A percentile compares a stretch with the other conserved stretches of the same genome.
Conservation (phyloP, 2,797 vertebrate species). For the Danio choprae region DNA sequence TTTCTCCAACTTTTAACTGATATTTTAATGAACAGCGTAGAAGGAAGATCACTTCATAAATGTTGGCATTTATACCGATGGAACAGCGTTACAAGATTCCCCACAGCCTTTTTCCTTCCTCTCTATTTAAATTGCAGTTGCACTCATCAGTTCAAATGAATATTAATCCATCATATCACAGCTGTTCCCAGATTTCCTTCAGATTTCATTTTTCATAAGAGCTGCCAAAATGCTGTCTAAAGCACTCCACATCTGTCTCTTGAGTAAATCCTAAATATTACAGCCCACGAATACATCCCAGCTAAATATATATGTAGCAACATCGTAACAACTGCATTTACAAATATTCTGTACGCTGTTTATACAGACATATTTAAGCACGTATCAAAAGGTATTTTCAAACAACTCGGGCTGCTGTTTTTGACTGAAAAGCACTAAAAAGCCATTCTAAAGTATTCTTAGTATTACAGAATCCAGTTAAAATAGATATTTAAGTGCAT, state of each 20-base stretch:
- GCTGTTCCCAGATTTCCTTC: neutral
- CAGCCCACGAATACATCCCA: neutral
- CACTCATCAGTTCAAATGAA: neutral
- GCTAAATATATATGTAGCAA: neutral
- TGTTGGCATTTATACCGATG: neutral
- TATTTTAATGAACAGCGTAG: neutral
- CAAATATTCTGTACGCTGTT: too few relatives aligned
- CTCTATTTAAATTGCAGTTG: neutral
- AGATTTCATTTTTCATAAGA: neutral
- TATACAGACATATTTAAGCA: too few relatives aligned
- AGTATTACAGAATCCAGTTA: too few relatives aligned
- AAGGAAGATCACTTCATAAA: neutral
- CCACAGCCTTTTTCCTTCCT: too few relatives aligned
- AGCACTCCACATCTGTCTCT: neutral
- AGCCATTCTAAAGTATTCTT: too few relatives aligned
- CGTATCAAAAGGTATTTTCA: too few relatives aligned
- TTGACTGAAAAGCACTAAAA: too few relatives aligned
- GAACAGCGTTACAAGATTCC: neutral
- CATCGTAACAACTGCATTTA: neutral
- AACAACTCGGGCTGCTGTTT: too few relatives aligned
- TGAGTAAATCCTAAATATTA: neutral
- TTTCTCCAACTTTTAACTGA: slow-evolving; percentile 23
- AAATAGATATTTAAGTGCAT: too few relatives aligned
- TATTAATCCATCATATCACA: neutral
- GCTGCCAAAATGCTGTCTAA: neutral